Base-by-base conservation (phyloP, 2,888 invertebrate species). In the Xylota segnis region DNA sequence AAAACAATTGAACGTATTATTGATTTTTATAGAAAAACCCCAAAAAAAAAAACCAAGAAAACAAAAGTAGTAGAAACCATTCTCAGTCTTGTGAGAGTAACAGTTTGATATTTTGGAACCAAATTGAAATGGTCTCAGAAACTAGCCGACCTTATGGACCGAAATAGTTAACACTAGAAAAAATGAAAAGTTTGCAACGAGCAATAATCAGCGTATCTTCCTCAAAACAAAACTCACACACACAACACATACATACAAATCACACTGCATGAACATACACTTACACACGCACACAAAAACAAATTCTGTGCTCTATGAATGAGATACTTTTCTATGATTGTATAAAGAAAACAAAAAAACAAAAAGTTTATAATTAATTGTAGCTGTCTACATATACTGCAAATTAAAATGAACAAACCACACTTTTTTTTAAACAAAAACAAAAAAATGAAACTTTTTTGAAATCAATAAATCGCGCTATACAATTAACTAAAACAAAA, bases 321-420 rank as follows among this genome's bases (percentile, higher is more conserved):
- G 83, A 75, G 75, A 84, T 84, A 84, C 70, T 75, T 84, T 84
- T 75, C 76, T 84, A 79, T 79, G 70, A 79, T 84, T 84, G 79
- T 84, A 75, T 77, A 84, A 14, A 54, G 74, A 65, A 74, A 68
- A 61, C 56, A 56, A 70, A 45, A 56, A 58, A 56, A 70, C 40
- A 56, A 58, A 29, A 34, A n/a, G 43, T 14, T 43, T 45, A 61
- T 74, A 70, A 56, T 71, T 65, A 79, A 78, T 66, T 75, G 84
- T 82, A 78, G 78, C 58, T 83, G 75, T 75, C 77, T 82, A 82
- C 47, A 82, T 71, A 59, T 61, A 78, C 58, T 78, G 68, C 74
- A 88, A 75, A 59, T 40, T 66, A 71, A 61, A 82, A 68, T 50
- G 37, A 47, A 10, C 10, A 75, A 59, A 43, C 47, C 45, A 87